These are phyloP conservation scores for Oncopeltus fasciatus DNA, from an alignment of 1,140 invertebrate species.

Conservation along the genomic window DNA sequence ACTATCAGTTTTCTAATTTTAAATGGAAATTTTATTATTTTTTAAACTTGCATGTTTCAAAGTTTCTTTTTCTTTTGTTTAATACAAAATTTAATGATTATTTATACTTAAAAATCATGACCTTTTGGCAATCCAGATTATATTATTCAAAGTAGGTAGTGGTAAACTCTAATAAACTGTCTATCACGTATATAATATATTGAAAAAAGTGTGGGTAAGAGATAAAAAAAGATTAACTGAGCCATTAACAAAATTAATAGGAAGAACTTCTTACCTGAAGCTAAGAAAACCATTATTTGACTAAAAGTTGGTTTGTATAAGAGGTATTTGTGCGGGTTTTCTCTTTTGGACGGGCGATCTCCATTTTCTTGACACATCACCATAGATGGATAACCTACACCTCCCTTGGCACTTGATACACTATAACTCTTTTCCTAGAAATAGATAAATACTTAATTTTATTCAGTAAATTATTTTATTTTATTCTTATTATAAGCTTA, in stretches of 20 bases:
- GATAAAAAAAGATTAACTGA: too few species aligned
- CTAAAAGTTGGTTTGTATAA: constrained; percentile 89
- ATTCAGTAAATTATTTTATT: neutral
- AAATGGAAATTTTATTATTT: neutral
- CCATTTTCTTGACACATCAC: constrained; percentile 46
- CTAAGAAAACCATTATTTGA: constrained; percentile 84
- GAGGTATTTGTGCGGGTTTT: constrained; percentile 94
- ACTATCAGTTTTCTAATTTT: neutral
- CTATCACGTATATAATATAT: too few species aligned
- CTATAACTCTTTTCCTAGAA: constrained; percentile 29
- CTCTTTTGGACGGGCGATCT: constrained; percentile 46
- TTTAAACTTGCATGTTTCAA: neutral
- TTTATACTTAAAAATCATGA: neutral
- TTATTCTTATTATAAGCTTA: too few species aligned
- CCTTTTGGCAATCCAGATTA: neutral
- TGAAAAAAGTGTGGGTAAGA: too few species aligned
- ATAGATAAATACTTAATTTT: constrained; percentile 14
- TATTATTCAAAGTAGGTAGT: too few species aligned
- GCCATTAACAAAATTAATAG: too few species aligned
- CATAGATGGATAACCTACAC: constrained; percentile 27
- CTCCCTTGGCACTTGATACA: constrained; percentile 27
- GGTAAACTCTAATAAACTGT: too few species aligned
- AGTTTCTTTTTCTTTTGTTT: neutral
- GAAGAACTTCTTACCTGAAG: constrained; percentile 64
- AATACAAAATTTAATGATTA: neutral